A percentile compares a stretch with the other conserved stretches of the same genome.
Conservation (phyloP, 1,140 invertebrate species). For the Diorhabda carinulata region DNA sequence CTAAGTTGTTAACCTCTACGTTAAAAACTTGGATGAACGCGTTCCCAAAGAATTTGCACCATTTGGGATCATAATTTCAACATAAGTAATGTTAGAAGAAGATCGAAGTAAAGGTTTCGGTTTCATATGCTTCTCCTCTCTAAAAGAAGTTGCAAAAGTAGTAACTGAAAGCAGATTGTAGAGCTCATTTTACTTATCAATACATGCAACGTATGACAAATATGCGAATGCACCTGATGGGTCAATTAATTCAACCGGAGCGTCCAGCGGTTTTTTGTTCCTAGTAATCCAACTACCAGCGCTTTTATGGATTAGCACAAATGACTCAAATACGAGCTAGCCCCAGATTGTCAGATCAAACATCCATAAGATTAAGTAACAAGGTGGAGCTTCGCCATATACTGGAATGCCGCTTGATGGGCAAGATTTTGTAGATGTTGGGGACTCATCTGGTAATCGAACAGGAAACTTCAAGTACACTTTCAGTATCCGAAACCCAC, state of each 20-base stretch:
- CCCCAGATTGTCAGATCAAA: slow-evolving; percentile 83
- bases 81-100: slow-evolving; percentile 94
- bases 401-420: slow-evolving; percentile 52
- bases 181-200: slow-evolving; percentile 94
- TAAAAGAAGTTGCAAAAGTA: slow-evolving; percentile 98
- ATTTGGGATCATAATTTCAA: slow-evolving; percentile 93
- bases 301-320: slow-evolving; percentile 83
- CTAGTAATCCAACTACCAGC: slow-evolving; percentile 81
- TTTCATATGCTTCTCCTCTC: slow-evolving; percentile 97
- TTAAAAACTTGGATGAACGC: slow-evolving; percentile 96
- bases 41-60: slow-evolving; percentile 89
- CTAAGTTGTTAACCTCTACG: slow-evolving; percentile 96
- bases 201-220: slow-evolving; percentile 96
- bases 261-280: slow-evolving; percentile 82
- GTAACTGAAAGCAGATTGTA: slow-evolving; percentile 97
- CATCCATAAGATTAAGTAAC: slow-evolving; percentile 66
- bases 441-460: slow-evolving; percentile 62
- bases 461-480: slow-evolving; percentile 83
- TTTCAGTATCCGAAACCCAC: slow-evolving; percentile 75
- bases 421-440: slow-evolving; percentile 40
- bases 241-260: slow-evolving; percentile 85
- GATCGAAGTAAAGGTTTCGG: slow-evolving; percentile 96
- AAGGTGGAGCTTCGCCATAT: slow-evolving; percentile 68
- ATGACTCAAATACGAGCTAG: slow-evolving; percentile 79
- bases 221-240: slow-evolving; percentile 92